phyloP scores from a whole-genome alignment of 2,113 vertebrate genomes.

The Anoura caudifer region DNA sequence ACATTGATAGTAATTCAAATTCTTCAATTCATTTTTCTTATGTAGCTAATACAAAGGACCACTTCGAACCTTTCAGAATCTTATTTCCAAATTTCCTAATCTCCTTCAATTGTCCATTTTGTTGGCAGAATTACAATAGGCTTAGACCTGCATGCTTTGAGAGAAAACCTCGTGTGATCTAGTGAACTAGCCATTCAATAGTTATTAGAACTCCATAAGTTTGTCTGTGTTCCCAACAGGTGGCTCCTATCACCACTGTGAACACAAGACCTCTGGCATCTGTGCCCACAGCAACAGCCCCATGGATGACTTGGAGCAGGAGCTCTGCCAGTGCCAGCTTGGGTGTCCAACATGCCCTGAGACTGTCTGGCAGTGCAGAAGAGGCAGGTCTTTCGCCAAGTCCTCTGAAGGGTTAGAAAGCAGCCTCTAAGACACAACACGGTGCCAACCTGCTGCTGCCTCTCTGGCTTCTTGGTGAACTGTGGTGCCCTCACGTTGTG shows the following conservation, averaged over 20 bases:
- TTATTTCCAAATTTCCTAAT: background rate
- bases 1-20: background rate
- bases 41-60: background rate
- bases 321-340: fast-evolving
- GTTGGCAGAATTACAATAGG: background rate
- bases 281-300: background rate
- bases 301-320: background rate
- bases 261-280: fast-evolving
- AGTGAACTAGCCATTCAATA: background rate
- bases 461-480: background rate
- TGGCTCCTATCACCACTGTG: background rate
- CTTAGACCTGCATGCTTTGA: background rate
- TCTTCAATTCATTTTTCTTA: background rate
- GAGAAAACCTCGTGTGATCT: background rate
- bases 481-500: fast-evolving
- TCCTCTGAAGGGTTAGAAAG: background rate
- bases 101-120: background rate
- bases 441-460: background rate
- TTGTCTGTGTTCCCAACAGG: background rate
- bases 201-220: background rate
- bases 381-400: background rate
- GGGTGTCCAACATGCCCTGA: fast-evolving
- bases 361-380: background rate
- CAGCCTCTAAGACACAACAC: background rate
- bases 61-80: background rate